phyloP scores from a whole-genome alignment of 2,113 vertebrate species.

The Rhipidura dahli region DNA sequence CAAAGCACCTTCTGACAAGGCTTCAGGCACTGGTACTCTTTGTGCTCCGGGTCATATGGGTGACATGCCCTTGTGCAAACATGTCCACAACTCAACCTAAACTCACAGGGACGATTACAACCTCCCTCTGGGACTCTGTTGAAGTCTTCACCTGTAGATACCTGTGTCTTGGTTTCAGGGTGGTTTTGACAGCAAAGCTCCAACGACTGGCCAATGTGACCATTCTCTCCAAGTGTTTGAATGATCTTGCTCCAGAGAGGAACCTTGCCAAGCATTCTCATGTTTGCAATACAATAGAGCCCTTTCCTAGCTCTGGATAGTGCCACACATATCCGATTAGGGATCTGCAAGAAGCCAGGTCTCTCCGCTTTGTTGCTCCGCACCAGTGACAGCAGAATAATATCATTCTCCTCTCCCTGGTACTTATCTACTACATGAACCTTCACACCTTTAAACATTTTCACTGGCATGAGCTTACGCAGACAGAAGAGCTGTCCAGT shows the following conservation, averaged over 20 bases:
- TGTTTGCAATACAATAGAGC: conserved; percentile 88
- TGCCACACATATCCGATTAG: conserved; percentile 91
- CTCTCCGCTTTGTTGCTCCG: conserved; percentile 84
- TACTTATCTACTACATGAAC: conserved; percentile 97
- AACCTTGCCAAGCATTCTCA: conserved; percentile 82
- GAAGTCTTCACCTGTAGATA: conserved; percentile 79
- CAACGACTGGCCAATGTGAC: conserved; percentile 75
- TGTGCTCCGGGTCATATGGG: conserved; percentile 85
- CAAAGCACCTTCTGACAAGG: conserved; percentile 84
- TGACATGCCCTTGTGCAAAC: conserved; percentile 88
- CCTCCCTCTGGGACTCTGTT: conserved; percentile 87
- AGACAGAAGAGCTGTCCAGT: conserved; percentile 89
- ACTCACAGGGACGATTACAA: conserved; percentile 85
- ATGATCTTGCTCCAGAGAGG: conserved; percentile 89
- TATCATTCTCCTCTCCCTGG: conserved; percentile 96
- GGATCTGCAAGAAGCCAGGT: conserved; percentile 87
- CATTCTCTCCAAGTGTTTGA: conserved; percentile 76
- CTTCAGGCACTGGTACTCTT: conserved; percentile 81
- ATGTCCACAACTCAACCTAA: conserved; percentile 86
- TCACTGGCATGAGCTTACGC: conserved; percentile 82
- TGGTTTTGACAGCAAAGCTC: conserved; percentile 91
- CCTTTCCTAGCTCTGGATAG: conserved; percentile 93
- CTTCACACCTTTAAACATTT: conserved; percentile 82
- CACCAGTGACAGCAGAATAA: conserved; percentile 90
- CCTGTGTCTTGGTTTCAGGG: conserved; percentile 75